A percentile compares a stretch with the other conserved stretches of the same genome.
Conservation (phyloP, 2,113 vertebrate genomes). For the Prunella fulvescens region DNA sequence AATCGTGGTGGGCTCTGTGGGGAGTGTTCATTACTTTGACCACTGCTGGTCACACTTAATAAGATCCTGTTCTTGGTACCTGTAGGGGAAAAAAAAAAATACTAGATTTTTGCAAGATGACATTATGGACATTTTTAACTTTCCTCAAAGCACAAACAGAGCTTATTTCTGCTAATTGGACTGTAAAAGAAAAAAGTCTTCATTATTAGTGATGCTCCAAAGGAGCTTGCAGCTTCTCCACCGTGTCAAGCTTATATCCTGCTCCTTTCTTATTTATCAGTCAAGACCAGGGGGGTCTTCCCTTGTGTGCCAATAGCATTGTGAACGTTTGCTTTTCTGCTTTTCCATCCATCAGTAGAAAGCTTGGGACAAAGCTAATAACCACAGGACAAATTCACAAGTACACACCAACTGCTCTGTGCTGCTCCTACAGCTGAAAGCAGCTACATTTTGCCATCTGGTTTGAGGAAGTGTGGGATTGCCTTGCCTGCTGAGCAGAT, state of each 20-base stretch:
- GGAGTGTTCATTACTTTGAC: constrained; percentile 24
- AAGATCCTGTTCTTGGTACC: neutral
- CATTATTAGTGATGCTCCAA: neutral
- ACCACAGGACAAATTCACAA: neutral
- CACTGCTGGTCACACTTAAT: constrained; percentile 14
- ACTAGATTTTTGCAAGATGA: neutral
- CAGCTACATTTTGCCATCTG: constrained; percentile 13
- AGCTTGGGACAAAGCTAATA: neutral
- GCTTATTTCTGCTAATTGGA: constrained; percentile 28
- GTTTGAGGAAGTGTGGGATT: neutral
- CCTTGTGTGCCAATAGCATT: neutral
- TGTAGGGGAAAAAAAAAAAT: neutral
- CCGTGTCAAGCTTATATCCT: neutral
- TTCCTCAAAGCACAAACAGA: neutral
- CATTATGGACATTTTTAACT: neutral
- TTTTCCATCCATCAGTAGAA: neutral
- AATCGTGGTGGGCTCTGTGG: neutral
- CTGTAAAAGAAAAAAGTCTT: constrained; percentile 22
- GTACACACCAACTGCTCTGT: neutral
- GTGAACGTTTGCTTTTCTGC: neutral
- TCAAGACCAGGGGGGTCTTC: neutral
- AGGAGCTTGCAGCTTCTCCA: neutral
- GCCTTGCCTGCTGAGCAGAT: neutral
- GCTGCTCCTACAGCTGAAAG: neutral
- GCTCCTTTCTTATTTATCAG: neutral